phyloP scores from a whole-genome alignment of 2,797 vertebrate species.

The Ammospiza maritima region DNA sequence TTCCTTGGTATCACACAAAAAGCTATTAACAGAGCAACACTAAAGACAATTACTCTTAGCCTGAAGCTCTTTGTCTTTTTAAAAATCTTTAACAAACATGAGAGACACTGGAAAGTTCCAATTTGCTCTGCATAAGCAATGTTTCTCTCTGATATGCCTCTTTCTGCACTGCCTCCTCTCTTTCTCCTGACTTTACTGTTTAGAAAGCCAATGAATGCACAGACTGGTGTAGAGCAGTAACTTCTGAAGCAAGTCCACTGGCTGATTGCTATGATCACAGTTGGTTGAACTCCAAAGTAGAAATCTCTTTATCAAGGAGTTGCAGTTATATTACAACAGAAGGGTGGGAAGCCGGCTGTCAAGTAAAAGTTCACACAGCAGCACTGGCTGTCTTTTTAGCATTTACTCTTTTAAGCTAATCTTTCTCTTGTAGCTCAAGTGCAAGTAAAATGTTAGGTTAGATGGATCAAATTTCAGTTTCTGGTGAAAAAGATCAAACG shows the following conservation, averaged over 20 bases:
- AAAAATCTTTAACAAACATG: not conserved
- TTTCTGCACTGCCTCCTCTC: not conserved
- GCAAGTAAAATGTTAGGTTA: not conserved
- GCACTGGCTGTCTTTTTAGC: not conserved
- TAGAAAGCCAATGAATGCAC: not conserved
- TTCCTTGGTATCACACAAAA: not conserved
- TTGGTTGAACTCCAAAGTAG: not conserved
- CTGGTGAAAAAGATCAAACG: not conserved
- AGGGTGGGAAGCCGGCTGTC: rapidly evolving
- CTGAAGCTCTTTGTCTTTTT: not conserved
- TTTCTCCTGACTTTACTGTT: not conserved
- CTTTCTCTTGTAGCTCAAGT: not conserved
- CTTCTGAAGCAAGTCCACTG: not conserved
- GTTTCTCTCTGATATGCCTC: not conserved
- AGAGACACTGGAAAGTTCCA: not conserved
- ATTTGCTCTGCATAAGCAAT: not conserved
- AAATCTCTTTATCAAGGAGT: not conserved
- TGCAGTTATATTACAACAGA: not conserved
- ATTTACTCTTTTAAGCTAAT: not conserved
- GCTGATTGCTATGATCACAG: not conserved
- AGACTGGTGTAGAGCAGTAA: not conserved
- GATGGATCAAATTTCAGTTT: not conserved
- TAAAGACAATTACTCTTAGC: not conserved
- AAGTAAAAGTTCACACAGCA: not conserved
- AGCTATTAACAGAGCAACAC: not conserved